These are phyloP conservation scores for Ophthalmolycus amberensis DNA, from an alignment of 2,113 vertebrate genomes.

Conservation along the genomic window DNA sequence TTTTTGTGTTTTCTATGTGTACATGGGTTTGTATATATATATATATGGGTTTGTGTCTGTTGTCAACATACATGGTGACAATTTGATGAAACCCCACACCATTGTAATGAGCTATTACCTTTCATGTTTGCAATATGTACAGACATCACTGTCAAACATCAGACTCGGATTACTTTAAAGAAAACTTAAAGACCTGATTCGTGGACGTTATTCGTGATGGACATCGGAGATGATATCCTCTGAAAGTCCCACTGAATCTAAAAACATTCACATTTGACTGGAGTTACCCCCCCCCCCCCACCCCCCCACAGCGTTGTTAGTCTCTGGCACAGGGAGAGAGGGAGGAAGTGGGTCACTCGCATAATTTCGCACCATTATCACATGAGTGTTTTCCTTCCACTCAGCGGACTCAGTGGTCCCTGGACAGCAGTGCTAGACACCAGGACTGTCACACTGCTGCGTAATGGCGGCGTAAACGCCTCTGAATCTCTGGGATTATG, in stretches of 20 bases:
- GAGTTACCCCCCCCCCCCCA: background rate
- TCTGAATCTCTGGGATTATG: background rate
- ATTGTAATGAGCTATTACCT: background rate
- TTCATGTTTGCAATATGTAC: background rate
- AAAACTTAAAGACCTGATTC: background rate
- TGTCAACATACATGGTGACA: background rate
- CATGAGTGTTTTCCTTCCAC: slow-evolving; percentile 19
- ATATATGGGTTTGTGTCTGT: no score
- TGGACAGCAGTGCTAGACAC: slow-evolving; percentile 1
- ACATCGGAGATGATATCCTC: background rate
- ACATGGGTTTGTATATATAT: no score
- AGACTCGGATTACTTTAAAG: background rate
- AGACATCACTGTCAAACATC: background rate
- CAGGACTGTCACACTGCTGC: background rate
- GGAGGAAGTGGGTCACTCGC: slow-evolving; percentile 61
- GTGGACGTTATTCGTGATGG: background rate
- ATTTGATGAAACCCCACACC: no score
- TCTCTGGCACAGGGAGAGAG: background rate
- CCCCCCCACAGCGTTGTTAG: background rate
- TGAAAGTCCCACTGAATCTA: background rate
- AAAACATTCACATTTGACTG: background rate
- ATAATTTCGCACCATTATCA: slow-evolving; percentile 32
- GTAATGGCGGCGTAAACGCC: background rate
- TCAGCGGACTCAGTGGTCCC: background rate
- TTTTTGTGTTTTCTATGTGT: no score